These are phyloP conservation scores for Nansenia antarctica DNA, from an alignment of 2,113 vertebrate genomes.

Conservation along the genomic window DNA sequence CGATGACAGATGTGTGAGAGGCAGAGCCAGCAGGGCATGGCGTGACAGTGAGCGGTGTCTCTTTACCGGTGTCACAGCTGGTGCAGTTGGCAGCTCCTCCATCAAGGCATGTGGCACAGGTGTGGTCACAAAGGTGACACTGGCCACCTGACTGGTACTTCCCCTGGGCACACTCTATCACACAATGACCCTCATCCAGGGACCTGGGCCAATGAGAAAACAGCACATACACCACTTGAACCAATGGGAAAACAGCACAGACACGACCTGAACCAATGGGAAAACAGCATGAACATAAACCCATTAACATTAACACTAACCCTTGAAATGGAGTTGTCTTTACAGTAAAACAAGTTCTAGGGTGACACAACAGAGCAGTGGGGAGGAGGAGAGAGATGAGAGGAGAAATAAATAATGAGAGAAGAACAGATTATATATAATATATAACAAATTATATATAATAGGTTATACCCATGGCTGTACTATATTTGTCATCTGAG, in stretches of 20 bases:
- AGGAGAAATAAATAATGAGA: too few relatives aligned
- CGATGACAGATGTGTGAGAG: not conserved
- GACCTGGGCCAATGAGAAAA: slow-evolving; percentile 63
- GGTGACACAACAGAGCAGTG: too few relatives aligned
- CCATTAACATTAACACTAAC: too few relatives aligned
- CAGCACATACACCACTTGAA: slow-evolving; percentile 3
- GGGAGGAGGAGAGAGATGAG: too few relatives aligned
- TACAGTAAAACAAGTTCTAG: too few relatives aligned
- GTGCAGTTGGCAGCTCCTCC: slow-evolving; percentile 82
- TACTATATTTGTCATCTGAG: too few relatives aligned
- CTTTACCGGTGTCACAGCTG: slow-evolving; percentile 82
- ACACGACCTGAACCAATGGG: not conserved
- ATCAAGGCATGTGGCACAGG: slow-evolving; percentile 83
- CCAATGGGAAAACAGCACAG: not conserved
- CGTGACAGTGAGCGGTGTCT: not conserved
- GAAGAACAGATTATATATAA: too few relatives aligned
- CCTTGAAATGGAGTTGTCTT: too few relatives aligned
- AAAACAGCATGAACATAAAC: too few relatives aligned
- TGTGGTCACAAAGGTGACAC: slow-evolving; percentile 88
- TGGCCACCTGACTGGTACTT: slow-evolving; percentile 79
- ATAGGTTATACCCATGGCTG: too few relatives aligned
- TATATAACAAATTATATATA: too few relatives aligned
- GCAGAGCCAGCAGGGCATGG: not conserved
- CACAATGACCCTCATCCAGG: slow-evolving; percentile 81
- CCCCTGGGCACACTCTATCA: slow-evolving; percentile 74